Base-by-base conservation (phyloP, 2,888 invertebrate species). In the Aphrophora alni region DNA sequence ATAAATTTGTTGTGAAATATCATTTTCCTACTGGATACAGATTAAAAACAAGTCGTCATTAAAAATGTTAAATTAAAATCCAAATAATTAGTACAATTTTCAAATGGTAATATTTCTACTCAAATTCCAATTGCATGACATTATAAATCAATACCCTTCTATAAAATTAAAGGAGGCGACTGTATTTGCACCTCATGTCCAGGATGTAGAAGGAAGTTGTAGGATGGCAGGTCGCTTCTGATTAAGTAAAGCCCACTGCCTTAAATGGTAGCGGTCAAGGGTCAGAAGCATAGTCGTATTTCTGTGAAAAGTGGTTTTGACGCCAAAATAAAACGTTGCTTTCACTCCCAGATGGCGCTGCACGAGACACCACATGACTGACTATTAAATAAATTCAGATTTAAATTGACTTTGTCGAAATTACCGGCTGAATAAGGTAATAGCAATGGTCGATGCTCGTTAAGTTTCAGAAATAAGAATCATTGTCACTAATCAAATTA, bases 221-320 rank as follows among this genome's bases (percentile, higher is more conserved):
- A 33, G 33, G n/a, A n/a, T n/a, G n/a, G n/a, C n/a, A 12, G 21
- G 21, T 5, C 21, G 59, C 59, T 59, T 59, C 59, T 59, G 59
- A 59, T 59, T 14, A 59, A 21, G 21, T 21, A 59, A 59, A 59
- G 44, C 59, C 59, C 59, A 59, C 59, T 59, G 59, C 59, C 59
- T 59, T 59, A n/a, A 2, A 59, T 59, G 59, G 59, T 8, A 59
- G 10, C 59, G 59, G 59, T 59, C 59, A 59, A 10, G 59, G 59
- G 59, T 59, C 59, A 59, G 12, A n/a, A 59, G 21, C 59, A 59
- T 59, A 59, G 59, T 59, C 59, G 59, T 59, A 59, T 59, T 59
- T 59, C 59, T 59, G 59, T 59, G 59, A 59, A 59, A 59, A 59
- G 59, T 59, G 59, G 59, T 59, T 59, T 59, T 59, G 59, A 59